Evolutionary conservation across 2,113 vertebrate genomes (phyloP).

Genomic region (Poeciliopsis turrubarensis): DNA sequence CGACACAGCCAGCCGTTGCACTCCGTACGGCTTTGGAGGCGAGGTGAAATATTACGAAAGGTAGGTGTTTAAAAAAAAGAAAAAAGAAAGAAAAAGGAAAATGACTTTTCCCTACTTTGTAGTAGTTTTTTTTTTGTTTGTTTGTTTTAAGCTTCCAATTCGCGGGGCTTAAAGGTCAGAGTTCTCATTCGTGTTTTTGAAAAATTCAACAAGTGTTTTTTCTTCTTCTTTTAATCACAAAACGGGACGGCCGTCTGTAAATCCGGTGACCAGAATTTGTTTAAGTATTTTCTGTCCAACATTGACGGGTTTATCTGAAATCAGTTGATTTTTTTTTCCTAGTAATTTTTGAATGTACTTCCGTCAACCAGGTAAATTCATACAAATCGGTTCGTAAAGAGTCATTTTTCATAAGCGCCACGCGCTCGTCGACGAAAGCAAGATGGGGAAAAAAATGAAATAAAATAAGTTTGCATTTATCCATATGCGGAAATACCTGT

Average conservation of each 20-base stretch:
- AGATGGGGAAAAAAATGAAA: no score
- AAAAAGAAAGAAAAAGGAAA: not conserved
- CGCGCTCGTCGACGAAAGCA: no score
- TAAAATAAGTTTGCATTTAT: not conserved
- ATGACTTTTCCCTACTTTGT: not conserved
- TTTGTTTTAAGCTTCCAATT: not conserved
- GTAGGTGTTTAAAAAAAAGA: not conserved
- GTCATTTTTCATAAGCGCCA: no score
- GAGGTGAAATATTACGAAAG: not conserved
- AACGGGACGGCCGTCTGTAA: not conserved
- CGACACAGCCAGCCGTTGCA: not conserved
- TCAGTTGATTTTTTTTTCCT: not conserved
- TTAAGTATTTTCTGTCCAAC: not conserved
- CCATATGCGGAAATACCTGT: slow-evolving; percentile 26
- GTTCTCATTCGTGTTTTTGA: not conserved
- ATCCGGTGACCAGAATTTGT: not conserved
- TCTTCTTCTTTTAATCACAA: not conserved
- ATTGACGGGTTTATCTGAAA: not conserved
- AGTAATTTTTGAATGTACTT: not conserved
- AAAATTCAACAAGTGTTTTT: not conserved
- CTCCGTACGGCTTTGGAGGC: not conserved
- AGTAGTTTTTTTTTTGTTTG: not conserved
- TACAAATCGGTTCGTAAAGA: not conserved
- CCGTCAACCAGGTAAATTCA: not conserved
- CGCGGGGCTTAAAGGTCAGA: no score